These are phyloP conservation scores for Pangasius djambal DNA, from an alignment of 2,797 vertebrate genomes.

Conservation along the genomic window DNA sequence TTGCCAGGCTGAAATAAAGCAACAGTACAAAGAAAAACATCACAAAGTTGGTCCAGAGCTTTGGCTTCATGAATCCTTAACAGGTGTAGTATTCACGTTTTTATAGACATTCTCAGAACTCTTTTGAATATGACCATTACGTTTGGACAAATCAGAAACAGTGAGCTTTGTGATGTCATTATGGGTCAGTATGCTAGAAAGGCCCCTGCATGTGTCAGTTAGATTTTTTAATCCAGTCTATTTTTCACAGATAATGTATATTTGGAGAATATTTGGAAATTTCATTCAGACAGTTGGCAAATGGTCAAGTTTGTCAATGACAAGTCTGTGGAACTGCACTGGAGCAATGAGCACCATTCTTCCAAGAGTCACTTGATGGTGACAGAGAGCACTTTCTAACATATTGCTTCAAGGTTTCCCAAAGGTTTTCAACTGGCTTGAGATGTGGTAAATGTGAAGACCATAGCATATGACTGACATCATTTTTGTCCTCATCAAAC, in stretches of 20 bases:
- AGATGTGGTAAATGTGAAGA: background rate
- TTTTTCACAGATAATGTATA: background rate
- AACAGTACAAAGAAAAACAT: slow-evolving; percentile 56
- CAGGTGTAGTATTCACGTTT: background rate
- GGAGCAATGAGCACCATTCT: background rate
- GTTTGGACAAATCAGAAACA: slow-evolving; percentile 28
- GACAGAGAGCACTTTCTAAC: background rate
- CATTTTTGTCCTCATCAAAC: background rate
- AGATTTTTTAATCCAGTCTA: background rate
- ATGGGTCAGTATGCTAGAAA: background rate
- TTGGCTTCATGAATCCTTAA: slow-evolving; percentile 7
- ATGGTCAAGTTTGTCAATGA: background rate
- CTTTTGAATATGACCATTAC: background rate
- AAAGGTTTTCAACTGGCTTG: background rate
- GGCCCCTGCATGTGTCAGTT: background rate
- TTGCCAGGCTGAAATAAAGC: slow-evolving; percentile 46
- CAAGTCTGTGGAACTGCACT: background rate
- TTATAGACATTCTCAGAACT: slow-evolving; percentile 25
- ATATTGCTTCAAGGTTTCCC: background rate
- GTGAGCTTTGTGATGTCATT: slow-evolving; percentile 21
- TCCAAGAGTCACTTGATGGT: background rate
- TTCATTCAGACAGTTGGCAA: background rate
- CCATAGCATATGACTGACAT: background rate
- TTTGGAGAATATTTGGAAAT: background rate
- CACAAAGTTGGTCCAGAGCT: background rate